Evolutionary conservation across 1,140 invertebrate genomes (phyloP), one percentile per base, ranked within the genome.

Genomic region (Archegozetes longisetosus): DNA sequence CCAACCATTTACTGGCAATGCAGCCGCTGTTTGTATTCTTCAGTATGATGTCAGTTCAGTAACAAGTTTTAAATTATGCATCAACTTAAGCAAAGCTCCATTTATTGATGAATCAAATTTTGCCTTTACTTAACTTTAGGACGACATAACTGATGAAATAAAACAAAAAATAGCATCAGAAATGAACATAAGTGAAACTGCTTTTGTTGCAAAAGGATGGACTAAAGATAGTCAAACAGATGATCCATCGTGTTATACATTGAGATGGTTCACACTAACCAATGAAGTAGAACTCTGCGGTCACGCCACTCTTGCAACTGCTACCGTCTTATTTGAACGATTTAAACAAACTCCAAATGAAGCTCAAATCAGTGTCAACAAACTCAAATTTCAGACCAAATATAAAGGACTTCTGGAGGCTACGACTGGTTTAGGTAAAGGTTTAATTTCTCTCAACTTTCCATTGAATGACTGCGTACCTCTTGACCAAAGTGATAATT

Each of bases 181-280:
- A 66, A 78, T 81, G 71, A 81, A 80, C 64, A 65, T 80, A 12
- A 78, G 78, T 20, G 80, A 81, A 70, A 81, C 79, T 12, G 79
- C 76, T 1, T 81, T 76, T 65, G 70, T 79, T 9, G 55, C 63
- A 20, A 52, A 50, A 53, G 53, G 26, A 53, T 40, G 17, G 55
- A 32, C 28, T 17, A 49, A 53, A 49, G 13, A 28, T 51, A 29
- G 32, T n/a, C 6, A 12, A 47, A 40, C 6, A 9, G 32, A 9
- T 40, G 6, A 6, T 6, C 32, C 32, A 40, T 9, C 6, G 6
- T 25, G 17, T 14, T 25, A 23, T 24, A 26, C 28, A 22, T 66
- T 82, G 1, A 69, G 78, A n/a, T 81, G 79, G 80, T 81, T 82
- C 65, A 80, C 80, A 3, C 79, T 80, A 25, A 71, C 70, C 4